A percentile compares a stretch with the other conserved stretches of the same genome.
phyloP scores from a whole-genome alignment of 2,113 vertebrate species.

The Entelurus aequoreus region DNA sequence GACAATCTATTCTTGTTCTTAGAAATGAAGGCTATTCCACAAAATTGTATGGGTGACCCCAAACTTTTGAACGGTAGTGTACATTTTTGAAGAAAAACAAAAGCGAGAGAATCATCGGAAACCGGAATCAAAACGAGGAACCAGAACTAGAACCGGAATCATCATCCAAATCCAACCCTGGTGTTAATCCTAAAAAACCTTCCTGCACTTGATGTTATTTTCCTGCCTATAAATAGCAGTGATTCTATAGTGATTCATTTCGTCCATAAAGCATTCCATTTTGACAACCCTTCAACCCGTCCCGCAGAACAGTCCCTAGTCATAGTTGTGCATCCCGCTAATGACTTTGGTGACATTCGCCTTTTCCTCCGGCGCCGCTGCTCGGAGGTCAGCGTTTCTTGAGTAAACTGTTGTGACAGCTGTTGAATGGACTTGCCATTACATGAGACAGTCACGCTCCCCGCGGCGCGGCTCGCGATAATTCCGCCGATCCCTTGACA shows the following conservation, averaged over 20 bases:
- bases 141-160: no score
- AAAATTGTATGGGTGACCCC: no score
- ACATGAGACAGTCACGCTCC: background rate
- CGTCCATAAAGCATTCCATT: background rate
- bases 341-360: constrained; percentile 7
- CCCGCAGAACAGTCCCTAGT: background rate
- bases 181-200: no score
- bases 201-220: no score
- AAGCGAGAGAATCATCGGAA: no score
- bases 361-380: constrained; percentile 5
- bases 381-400: constrained; percentile 1
- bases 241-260: background rate
- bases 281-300: background rate
- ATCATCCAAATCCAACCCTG: no score
- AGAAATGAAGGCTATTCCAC: no score
- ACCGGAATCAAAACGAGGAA: no score
- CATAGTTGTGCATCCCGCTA: background rate
- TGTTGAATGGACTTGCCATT: constrained; percentile 8
- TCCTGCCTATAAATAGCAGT: no score
- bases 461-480: background rate
- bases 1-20: no score
- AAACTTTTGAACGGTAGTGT: no score
- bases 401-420: constrained; percentile 8
- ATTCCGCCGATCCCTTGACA: background rate
- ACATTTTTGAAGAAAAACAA: no score